Evolutionary conservation across 1,140 invertebrate species (phyloP).

Genomic region (Zaprionus africanus): DNA sequence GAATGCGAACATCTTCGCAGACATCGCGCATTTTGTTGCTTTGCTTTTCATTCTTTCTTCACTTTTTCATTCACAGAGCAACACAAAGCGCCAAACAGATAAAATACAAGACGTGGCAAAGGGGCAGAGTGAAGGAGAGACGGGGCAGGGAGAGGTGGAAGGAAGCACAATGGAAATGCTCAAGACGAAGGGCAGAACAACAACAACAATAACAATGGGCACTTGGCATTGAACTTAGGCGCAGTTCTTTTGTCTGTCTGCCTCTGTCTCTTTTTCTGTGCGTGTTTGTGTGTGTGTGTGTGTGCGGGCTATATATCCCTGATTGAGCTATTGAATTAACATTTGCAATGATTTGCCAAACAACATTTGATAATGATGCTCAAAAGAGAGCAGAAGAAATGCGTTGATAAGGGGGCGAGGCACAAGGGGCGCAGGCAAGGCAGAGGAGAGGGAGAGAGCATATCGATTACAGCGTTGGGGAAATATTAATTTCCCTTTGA

Average conservation of each 20-base stretch:
- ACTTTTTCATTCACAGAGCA: conserved; percentile 41
- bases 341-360: conserved; percentile 80
- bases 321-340: conserved; percentile 82
- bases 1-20: conserved; percentile 44
- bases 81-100: conserved; percentile 69
- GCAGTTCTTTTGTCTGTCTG: conserved; percentile 52
- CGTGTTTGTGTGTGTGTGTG: neutral
- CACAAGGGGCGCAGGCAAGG: neutral
- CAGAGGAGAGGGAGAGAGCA: neutral
- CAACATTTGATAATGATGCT: conserved; percentile 76
- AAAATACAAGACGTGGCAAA: conserved; percentile 46
- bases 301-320: conserved; percentile 22
- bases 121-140: conserved; percentile 15
- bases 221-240: conserved; percentile 78
- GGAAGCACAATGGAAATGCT: conserved; percentile 48
- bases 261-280: neutral
- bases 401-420: conserved; percentile 35
- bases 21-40: conserved; percentile 42
- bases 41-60: conserved; percentile 40
- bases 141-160: neutral
- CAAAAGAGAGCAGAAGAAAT: conserved; percentile 14
- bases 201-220: conserved; percentile 36
- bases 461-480: conserved; percentile 9
- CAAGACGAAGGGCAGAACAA: conserved; percentile 48
- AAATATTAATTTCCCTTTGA: conserved; percentile 23